Evolutionary conservation across 2,888 invertebrate genomes (phyloP), one percentile per base, ranked within the genome.

Genomic region (Dryobotodes eremita): DNA sequence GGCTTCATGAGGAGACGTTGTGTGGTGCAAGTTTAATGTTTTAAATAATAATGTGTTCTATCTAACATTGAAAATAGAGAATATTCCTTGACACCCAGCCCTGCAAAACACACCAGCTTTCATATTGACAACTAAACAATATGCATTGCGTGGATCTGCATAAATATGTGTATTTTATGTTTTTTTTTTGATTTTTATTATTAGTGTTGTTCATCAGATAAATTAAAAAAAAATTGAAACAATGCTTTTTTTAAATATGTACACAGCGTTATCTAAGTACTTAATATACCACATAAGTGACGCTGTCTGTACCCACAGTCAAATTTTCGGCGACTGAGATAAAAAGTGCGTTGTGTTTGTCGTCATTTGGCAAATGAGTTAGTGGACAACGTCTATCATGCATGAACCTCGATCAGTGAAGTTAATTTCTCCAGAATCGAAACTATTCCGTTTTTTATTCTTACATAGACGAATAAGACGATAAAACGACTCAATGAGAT

Each of bases 21-120:
- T 62, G 36, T 82, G 83, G 84, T 86, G 10, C 62, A 84, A 84
- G 86, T 69, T 46, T 31, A 71, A 74, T 85, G 20, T 10, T n/a
- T 48, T 1, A n/a, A 77, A 65, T 48, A 65, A 53, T 62, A 17
- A 42, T 72, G 23, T 26, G 11, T 3, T 10, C n/a, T 65, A 13
- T 36, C 20, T 15, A 64, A 7, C 8, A 42, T 65, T 17, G n/a
- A 42, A 64, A 64, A 64, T 17, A 8, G 15, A n/a, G 4, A 46
- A n/a, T n/a, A 50, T 50, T 20, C 20, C 20, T 68, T 23, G 1
- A 10, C 1, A 15, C 7, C 3, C n/a, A 1, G 3, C 3, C 11
- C 11, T 68, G 26, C 1, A 7, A 7, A 68, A 68, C 26, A 48
- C 11, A 48, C 10, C 20, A 7, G 8, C 5, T 50, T 31, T 50